phyloP scores from a whole-genome alignment of 2,888 invertebrate species.

The Metellina segmentata region DNA sequence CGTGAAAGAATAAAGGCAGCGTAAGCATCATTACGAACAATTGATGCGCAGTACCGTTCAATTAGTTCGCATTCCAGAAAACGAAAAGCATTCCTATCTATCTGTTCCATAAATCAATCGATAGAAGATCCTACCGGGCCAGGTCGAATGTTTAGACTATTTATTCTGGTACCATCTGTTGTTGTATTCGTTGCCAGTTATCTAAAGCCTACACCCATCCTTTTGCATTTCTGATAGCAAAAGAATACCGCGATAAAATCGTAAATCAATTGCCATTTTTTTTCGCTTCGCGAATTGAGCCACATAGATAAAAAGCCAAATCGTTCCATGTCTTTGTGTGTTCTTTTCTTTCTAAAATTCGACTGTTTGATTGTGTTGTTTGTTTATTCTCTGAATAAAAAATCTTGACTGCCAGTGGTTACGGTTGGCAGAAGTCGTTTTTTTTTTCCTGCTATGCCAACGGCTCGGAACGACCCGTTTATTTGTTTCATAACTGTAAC shows the following conservation, averaged over 20 bases:
- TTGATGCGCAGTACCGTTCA: not conserved
- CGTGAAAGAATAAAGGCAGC: no score
- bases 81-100: constrained; percentile 21
- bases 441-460: not conserved
- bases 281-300: not conserved
- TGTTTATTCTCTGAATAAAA: not conserved
- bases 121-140: not conserved
- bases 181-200: constrained; percentile 41
- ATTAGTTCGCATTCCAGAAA: constrained; percentile 27
- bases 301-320: not conserved
- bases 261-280: constrained; percentile 35
- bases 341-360: not conserved
- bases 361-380: not conserved
- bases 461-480: not conserved
- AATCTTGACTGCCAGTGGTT: not conserved
- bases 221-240: constrained; percentile 17
- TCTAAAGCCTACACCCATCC: not conserved
- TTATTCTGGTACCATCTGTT: constrained; percentile 37
- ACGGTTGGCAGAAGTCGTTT: not conserved
- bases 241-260: constrained; percentile 55
- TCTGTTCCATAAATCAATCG: constrained; percentile 19
- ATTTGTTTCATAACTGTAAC: not conserved
- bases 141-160: constrained; percentile 23
- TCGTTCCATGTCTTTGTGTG: not conserved
- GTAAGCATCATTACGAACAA: no score